Percentiles rank a stretch among this genome's conserved stretches.
Evolutionary conservation across 2,113 vertebrate genomes (phyloP).

Genomic region (Actenoides lindsayi): DNA sequence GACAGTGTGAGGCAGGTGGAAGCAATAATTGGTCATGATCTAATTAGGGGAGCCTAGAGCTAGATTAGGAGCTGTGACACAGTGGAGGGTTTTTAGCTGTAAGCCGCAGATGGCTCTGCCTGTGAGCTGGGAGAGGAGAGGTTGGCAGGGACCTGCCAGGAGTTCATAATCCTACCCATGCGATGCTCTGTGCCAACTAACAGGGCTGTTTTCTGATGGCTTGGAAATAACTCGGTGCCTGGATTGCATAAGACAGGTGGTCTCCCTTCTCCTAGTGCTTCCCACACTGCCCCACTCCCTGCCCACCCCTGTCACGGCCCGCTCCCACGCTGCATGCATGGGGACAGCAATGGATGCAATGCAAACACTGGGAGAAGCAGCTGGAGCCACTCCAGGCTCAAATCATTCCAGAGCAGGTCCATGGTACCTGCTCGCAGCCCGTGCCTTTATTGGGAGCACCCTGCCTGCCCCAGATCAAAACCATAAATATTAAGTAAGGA

Average conservation of each 20-base stretch:
- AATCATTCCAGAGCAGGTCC: neutral
- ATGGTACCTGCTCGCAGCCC: neutral
- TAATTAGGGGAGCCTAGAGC: conserved; percentile 50
- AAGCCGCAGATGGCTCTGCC: conserved; percentile 24
- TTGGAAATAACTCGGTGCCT: neutral
- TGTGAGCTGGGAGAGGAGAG: neutral
- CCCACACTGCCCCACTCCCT: neutral
- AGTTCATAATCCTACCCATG: neutral
- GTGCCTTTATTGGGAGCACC: neutral
- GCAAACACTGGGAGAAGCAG: neutral
- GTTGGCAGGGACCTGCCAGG: neutral
- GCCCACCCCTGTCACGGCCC: neutral
- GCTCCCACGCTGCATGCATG: fast-evolving
- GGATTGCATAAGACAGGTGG: fast-evolving
- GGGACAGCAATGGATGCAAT: neutral
- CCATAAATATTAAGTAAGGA: neutral
- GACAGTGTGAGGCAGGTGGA: conserved; percentile 33
- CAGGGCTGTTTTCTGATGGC: neutral
- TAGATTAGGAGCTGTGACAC: conserved; percentile 23
- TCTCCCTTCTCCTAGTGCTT: neutral
- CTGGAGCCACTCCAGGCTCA: neutral
- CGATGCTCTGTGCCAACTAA: fast-evolving
- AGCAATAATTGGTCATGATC: conserved; percentile 56
- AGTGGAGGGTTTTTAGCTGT: neutral
- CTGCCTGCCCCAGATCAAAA: neutral